phyloP scores from a whole-genome alignment of 1,140 invertebrate species.

The Drosophila kurseongensis region DNA sequence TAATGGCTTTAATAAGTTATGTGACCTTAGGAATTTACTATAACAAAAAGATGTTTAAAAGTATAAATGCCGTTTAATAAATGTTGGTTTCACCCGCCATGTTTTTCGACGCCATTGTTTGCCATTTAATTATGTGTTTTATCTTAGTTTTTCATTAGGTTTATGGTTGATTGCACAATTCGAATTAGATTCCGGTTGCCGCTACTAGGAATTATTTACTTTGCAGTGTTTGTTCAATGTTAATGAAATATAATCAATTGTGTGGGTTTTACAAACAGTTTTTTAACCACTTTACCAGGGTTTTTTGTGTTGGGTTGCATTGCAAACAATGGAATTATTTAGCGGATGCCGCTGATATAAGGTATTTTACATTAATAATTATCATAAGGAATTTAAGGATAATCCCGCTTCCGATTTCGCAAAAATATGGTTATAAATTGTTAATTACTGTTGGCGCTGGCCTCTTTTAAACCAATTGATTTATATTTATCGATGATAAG shows the following conservation, averaged over 20 bases:
- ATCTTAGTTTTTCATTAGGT: conserved; percentile 65
- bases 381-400: conserved; percentile 13
- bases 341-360: conserved; percentile 34
- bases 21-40: no score
- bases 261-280: conserved; percentile 22
- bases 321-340: conserved; percentile 55
- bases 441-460: conserved; percentile 14
- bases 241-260: conserved; percentile 73
- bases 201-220: conserved; percentile 50
- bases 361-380: conserved; percentile 13
- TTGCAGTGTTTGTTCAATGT: conserved; percentile 68
- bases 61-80: conserved; percentile 8
- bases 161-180: conserved; percentile 56
- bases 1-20: no score
- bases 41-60: no score
- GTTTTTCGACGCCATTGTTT: conserved; percentile 46
- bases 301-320: conserved; percentile 10
- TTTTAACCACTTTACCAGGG: conserved; percentile 13
- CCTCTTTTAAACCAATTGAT: not conserved
- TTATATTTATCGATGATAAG: not conserved
- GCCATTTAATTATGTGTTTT: conserved; percentile 68
- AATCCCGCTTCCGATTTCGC: conserved; percentile 1
- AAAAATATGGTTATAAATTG: conserved; percentile 4
- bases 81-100: conserved; percentile 5
- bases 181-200: conserved; percentile 22